phyloP scores from a whole-genome alignment of 2,797 vertebrate genomes.

The Crenuchus spilurus region DNA sequence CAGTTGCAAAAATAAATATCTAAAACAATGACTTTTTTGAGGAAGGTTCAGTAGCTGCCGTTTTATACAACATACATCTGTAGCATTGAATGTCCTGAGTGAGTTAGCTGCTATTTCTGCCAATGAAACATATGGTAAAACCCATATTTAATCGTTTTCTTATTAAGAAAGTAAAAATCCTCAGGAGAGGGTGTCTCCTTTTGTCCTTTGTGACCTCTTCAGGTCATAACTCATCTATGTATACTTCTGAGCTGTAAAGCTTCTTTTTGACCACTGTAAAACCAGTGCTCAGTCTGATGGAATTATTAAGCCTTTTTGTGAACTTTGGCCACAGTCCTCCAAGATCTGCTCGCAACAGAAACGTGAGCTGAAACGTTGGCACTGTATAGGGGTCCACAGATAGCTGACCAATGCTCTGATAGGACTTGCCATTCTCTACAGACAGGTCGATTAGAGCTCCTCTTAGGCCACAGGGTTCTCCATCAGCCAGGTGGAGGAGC shows the following conservation, averaged over 20 bases:
- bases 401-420: constrained; percentile 83
- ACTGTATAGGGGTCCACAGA: constrained; percentile 85
- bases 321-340: constrained; percentile 85
- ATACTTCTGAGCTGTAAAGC: constrained; percentile 90
- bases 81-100: not conserved
- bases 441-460: constrained; percentile 91
- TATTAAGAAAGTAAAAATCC: constrained; percentile 2
- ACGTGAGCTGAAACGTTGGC: constrained; percentile 91
- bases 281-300: constrained; percentile 80
- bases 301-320: constrained; percentile 38
- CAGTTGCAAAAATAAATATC: not conserved
- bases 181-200: not conserved
- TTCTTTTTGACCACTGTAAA: constrained; percentile 93
- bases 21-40: not conserved
- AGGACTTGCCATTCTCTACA: constrained; percentile 83
- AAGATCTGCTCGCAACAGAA: constrained; percentile 86
- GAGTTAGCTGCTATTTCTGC: not conserved
- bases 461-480: constrained; percentile 90
- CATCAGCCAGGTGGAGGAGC: constrained; percentile 86
- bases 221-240: constrained; percentile 89
- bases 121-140: constrained; percentile 22
- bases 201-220: not conserved
- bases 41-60: not conserved
- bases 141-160: constrained; percentile 25
- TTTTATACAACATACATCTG: not conserved